These are phyloP conservation scores for Eciton burchellii DNA, from an alignment of 1,140 invertebrate genomes.

Conservation along the genomic window DNA sequence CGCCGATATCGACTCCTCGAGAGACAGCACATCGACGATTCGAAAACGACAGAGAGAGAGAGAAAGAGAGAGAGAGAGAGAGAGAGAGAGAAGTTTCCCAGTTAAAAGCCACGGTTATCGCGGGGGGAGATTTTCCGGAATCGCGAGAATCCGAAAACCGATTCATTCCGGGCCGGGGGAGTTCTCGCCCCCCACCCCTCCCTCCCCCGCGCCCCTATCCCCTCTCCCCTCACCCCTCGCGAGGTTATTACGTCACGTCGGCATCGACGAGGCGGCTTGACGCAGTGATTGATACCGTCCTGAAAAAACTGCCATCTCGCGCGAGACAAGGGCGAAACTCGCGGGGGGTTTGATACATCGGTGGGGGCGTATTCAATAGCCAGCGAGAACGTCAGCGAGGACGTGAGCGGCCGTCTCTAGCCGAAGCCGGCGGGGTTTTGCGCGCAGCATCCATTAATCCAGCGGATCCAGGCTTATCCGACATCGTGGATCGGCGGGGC, in stretches of 20 bases:
- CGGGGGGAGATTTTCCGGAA: too few species aligned
- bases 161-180: too few species aligned
- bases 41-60: too few species aligned
- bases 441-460: constrained; percentile 45
- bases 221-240: neutral
- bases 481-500: constrained; percentile 26
- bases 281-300: constrained; percentile 26
- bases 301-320: constrained; percentile 32
- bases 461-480: constrained; percentile 50
- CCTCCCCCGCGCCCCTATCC: too few species aligned
- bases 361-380: constrained; percentile 43
- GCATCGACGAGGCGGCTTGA: constrained; percentile 30
- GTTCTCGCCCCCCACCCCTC: too few species aligned
- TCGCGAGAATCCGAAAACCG: neutral
- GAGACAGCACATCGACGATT: too few species aligned
- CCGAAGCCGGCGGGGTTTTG: constrained; percentile 43
- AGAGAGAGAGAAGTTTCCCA: too few species aligned
- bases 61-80: too few species aligned
- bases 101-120: too few species aligned
- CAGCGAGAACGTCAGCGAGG: constrained; percentile 23
- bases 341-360: constrained; percentile 43
- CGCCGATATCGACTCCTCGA: too few species aligned
- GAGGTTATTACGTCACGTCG: constrained; percentile 38
- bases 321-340: constrained; percentile 26
- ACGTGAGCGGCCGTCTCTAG: neutral